Evolutionary conservation across 2,113 vertebrate species (phyloP).

Genomic region (Pseudorasbora parva): DNA sequence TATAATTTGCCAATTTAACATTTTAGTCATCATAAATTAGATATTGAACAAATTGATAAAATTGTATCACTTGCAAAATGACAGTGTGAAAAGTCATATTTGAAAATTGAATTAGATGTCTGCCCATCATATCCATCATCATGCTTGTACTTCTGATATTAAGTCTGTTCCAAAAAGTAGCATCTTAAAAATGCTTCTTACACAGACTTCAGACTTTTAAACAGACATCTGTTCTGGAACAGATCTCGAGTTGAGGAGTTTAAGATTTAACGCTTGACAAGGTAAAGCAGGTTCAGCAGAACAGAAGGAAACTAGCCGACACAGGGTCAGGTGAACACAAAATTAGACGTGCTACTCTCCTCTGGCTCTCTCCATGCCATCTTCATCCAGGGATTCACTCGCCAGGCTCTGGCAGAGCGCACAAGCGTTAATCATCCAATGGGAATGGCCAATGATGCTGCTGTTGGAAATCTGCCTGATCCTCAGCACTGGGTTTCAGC

Average conservation of each 20-base stretch:
- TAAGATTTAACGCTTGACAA: constrained; percentile 13
- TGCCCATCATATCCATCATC: neutral
- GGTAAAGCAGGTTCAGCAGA: neutral
- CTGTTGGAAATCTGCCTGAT: neutral
- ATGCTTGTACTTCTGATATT: neutral
- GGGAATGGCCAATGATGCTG: neutral
- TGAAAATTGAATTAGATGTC: neutral
- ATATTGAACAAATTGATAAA: neutral
- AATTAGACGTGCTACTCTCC: neutral
- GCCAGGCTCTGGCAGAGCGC: neutral
- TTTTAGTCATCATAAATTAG: neutral
- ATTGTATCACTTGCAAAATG: neutral
- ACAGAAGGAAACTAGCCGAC: neutral
- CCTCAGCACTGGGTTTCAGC: neutral
- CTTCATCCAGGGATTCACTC: neutral
- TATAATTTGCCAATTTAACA: neutral
- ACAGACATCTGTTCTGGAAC: too few species aligned
- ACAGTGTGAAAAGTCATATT: neutral
- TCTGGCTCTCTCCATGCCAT: neutral
- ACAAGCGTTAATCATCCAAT: neutral
- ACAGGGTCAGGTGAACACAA: constrained; percentile 12
- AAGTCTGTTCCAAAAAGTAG: too few species aligned
- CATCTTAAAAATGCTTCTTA: neutral
- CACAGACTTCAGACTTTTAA: too few species aligned
- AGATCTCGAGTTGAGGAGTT: neutral